These are phyloP conservation scores for Oscheius onirici DNA, from an alignment of 2,888 invertebrate genomes.

Conservation along the genomic window DNA sequence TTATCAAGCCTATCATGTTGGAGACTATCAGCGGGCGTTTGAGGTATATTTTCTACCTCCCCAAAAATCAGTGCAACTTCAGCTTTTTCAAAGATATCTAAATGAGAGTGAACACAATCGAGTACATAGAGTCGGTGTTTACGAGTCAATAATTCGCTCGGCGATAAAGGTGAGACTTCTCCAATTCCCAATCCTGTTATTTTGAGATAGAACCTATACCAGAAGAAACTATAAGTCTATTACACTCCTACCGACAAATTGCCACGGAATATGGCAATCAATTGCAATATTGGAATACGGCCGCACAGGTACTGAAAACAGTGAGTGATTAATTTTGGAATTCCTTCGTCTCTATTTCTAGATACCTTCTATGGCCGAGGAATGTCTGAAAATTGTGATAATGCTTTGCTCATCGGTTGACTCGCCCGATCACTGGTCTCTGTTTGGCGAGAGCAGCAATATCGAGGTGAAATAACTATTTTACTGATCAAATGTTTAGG, in stretches of 20 bases:
- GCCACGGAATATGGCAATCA: slow-evolving; percentile 27
- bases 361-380: background rate
- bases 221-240: background rate
- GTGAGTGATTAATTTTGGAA: background rate
- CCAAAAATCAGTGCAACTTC: background rate
- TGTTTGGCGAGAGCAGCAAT: slow-evolving; percentile 4
- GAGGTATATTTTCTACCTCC: background rate
- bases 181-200: background rate
- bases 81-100: slow-evolving; percentile 15
- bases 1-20: slow-evolving; percentile 12
- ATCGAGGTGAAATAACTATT: background rate
- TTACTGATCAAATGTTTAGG: slow-evolving; percentile 1
- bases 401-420: slow-evolving; percentile 23
- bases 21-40: slow-evolving; percentile 1
- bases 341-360: background rate
- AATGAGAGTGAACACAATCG: slow-evolving; percentile 15
- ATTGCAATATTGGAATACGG: slow-evolving; percentile 26
- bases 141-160: slow-evolving; percentile 21
- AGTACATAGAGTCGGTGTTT: slow-evolving; percentile 9
- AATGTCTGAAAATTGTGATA: slow-evolving; percentile 16
- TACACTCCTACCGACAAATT: background rate
- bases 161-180: background rate
- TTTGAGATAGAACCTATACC: slow-evolving; percentile 5
- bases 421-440: slow-evolving; percentile 22
- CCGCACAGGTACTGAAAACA: background rate